phyloP scores from a whole-genome alignment of 2,888 invertebrate genomes.

The Drosophila mettleri region DNA sequence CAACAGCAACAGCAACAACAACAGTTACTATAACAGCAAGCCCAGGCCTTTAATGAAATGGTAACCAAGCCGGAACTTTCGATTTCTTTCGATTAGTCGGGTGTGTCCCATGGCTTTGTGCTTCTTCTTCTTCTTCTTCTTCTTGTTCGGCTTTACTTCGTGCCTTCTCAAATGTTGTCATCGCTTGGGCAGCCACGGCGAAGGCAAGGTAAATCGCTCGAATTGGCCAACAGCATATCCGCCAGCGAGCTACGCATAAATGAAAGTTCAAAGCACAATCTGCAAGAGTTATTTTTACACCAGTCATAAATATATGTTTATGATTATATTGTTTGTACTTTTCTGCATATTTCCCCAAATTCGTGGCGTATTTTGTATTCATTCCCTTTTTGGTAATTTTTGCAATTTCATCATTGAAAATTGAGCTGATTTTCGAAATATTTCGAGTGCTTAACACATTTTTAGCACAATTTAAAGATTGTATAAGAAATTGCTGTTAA shows the following conservation, averaged over 20 bases:
- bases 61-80: conserved; percentile 76
- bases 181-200: conserved; percentile 63
- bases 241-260: conserved; percentile 37
- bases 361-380: conserved; percentile 40
- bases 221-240: conserved; percentile 41
- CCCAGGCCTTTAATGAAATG: conserved; percentile 65
- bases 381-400: conserved; percentile 44
- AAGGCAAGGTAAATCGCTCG: conserved; percentile 30
- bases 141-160: background rate
- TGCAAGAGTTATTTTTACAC: conserved; percentile 33
- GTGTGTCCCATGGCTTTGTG: conserved; percentile 47
- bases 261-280: conserved; percentile 52
- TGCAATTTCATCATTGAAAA: conserved; percentile 73
- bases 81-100: conserved; percentile 74
- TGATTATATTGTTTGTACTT: background rate
- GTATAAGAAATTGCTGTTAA: conserved; percentile 15
- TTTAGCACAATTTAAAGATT: conserved; percentile 26
- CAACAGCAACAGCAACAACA: conserved; percentile 12
- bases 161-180: conserved; percentile 59
- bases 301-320: background rate
- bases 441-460: conserved; percentile 30
- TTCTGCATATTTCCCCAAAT: conserved; percentile 16
- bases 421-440: conserved; percentile 54
- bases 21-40: conserved; percentile 12
- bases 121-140: conserved; percentile 3